Conservation (phyloP, 2,113 vertebrate genomes). For the Danio rerio region DNA sequence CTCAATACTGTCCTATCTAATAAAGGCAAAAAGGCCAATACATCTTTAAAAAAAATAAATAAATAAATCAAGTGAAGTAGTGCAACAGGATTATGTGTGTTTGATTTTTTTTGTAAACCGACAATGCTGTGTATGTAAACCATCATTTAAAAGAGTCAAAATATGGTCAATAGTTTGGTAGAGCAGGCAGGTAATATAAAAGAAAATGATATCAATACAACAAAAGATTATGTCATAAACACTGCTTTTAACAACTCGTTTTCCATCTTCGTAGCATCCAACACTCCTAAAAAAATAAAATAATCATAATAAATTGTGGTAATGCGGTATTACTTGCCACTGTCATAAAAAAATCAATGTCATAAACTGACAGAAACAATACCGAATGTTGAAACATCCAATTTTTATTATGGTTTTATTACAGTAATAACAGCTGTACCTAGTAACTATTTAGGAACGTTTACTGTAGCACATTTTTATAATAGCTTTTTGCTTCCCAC, state of each 20-base stretch:
- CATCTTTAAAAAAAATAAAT: too few relatives aligned
- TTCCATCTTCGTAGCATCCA: not conserved
- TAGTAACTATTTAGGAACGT: slow-evolving; percentile 3
- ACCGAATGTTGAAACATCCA: not conserved
- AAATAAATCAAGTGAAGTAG: too few relatives aligned
- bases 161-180: too few relatives aligned
- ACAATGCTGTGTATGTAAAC: too few relatives aligned
- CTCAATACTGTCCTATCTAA: too few relatives aligned
- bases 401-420: not conserved
- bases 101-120: too few relatives aligned
- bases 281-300: not conserved
- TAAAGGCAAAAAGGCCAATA: too few relatives aligned
- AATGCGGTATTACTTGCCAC: not conserved
- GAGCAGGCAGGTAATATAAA: too few relatives aligned
- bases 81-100: too few relatives aligned
- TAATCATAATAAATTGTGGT: not conserved
- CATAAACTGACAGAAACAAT: not conserved
- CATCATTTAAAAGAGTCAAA: too few relatives aligned
- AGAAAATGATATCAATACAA: too few relatives aligned
- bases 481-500: not conserved
- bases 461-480: not conserved
- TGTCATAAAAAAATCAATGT: not conserved
- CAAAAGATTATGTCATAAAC: not conserved
- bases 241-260: not conserved
- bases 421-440: not conserved